Evolutionary conservation across 2,113 vertebrate genomes (phyloP).

Genomic region (Leucoraja erinaceus): DNA sequence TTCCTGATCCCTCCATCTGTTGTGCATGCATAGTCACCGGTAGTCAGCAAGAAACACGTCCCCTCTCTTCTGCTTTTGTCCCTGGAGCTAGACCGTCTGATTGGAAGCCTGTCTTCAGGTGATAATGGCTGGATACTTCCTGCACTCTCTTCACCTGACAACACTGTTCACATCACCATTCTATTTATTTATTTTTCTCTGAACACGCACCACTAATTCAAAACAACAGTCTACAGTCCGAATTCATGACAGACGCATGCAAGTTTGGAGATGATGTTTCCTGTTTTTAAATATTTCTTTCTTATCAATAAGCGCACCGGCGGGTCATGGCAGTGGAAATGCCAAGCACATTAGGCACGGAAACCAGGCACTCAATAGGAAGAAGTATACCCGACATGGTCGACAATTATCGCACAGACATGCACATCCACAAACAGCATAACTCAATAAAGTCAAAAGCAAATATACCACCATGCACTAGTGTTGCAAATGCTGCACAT

Average conservation of each 20-base stretch:
- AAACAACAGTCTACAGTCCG: constrained; percentile 22
- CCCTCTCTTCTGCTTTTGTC: constrained; percentile 82
- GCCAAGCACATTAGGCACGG: neutral
- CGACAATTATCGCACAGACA: neutral
- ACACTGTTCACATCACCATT: constrained; percentile 71
- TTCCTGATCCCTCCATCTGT: constrained; percentile 83
- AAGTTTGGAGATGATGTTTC: neutral
- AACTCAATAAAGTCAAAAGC: neutral
- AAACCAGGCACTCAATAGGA: neutral
- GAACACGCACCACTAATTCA: neutral
- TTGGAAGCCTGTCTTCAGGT: constrained; percentile 79
- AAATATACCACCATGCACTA: neutral
- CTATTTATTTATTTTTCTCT: constrained; percentile 49
- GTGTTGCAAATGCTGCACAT: neutral
- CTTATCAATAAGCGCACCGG: neutral
- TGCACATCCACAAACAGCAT: neutral
- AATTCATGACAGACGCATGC: constrained; percentile 6
- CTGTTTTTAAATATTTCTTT: neutral
- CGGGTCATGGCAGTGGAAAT: neutral
- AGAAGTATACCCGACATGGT: neutral
- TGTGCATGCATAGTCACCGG: constrained; percentile 86
- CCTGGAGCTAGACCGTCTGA: constrained; percentile 84
- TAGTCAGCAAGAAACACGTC: constrained; percentile 88
- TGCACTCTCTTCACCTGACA: constrained; percentile 88
- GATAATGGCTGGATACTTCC: constrained; percentile 88